Evolutionary conservation across 2,888 invertebrate species (phyloP).

Genomic region (Aproaerema taeniolella): DNA sequence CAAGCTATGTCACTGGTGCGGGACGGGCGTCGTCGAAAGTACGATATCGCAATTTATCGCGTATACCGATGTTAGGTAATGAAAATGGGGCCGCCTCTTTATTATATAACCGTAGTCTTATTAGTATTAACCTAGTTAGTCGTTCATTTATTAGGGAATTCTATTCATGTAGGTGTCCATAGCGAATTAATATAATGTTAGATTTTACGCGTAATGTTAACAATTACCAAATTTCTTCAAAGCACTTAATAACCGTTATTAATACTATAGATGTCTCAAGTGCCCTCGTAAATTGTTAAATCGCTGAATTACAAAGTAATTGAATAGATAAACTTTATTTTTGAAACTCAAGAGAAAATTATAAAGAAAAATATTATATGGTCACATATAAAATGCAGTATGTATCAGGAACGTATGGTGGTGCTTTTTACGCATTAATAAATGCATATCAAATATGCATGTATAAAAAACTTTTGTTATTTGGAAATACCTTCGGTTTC

Average conservation of each 20-base stretch:
- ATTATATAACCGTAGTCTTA: constrained; percentile 49
- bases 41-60: not conserved
- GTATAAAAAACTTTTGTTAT: constrained; percentile 47
- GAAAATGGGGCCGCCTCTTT: constrained; percentile 72
- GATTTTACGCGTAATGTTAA: constrained; percentile 47
- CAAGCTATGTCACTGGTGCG: not conserved
- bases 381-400: constrained; percentile 31
- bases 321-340: constrained; percentile 5
- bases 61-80: constrained; percentile 20
- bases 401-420: constrained; percentile 27
- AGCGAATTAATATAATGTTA: constrained; percentile 50
- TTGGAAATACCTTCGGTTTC: constrained; percentile 43
- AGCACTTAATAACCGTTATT: constrained; percentile 33
- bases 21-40: not conserved
- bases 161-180: constrained; percentile 57
- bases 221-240: constrained; percentile 65
- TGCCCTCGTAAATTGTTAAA: constrained; percentile 8
- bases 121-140: constrained; percentile 44
- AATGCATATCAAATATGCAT: constrained; percentile 55
- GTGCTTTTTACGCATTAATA: constrained; percentile 41
- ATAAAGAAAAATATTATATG: constrained; percentile 11
- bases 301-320: not conserved
- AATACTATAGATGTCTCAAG: constrained; percentile 19
- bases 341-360: constrained; percentile 9
- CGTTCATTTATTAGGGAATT: constrained; percentile 59